phyloP scores from a whole-genome alignment of 2,113 vertebrate species.

The Vireo altiloquus region DNA sequence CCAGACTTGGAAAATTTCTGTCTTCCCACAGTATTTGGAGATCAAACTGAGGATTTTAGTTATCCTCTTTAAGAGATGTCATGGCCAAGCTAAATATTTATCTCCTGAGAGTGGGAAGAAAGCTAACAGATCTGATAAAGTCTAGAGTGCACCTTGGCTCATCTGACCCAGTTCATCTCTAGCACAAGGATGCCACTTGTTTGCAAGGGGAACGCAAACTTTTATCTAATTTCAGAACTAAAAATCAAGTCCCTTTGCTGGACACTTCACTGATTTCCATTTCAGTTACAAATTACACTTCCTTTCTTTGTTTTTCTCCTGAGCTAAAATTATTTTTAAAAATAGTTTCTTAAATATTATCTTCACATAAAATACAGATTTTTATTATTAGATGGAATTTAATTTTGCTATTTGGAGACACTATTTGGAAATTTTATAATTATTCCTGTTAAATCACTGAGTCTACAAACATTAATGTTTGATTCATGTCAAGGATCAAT shows the following conservation, averaged over 20 bases:
- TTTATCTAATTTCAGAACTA: not conserved
- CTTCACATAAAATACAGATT: not conserved
- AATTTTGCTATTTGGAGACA: not conserved
- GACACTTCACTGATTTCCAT: not conserved
- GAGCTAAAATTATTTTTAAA: not conserved
- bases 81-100: not conserved
- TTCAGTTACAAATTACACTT: not conserved
- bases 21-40: not conserved
- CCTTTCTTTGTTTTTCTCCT: not conserved
- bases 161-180: not conserved
- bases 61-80: not conserved
- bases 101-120: not conserved
- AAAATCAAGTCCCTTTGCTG: not conserved
- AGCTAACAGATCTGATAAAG: not conserved
- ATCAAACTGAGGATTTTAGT: not conserved
- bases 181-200: not conserved
- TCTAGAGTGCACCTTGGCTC: not conserved
- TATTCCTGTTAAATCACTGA: not conserved
- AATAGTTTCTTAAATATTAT: not conserved
- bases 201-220: not conserved
- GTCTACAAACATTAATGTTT: not conserved
- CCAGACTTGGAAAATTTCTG: not conserved
- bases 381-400: not conserved
- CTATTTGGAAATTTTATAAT: not conserved
- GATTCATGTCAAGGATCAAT: not conserved